Percentiles rank a stretch among this genome's conserved stretches.
Conservation (phyloP, 1,140 invertebrate genomes). For the Drosophila persimilis region DNA sequence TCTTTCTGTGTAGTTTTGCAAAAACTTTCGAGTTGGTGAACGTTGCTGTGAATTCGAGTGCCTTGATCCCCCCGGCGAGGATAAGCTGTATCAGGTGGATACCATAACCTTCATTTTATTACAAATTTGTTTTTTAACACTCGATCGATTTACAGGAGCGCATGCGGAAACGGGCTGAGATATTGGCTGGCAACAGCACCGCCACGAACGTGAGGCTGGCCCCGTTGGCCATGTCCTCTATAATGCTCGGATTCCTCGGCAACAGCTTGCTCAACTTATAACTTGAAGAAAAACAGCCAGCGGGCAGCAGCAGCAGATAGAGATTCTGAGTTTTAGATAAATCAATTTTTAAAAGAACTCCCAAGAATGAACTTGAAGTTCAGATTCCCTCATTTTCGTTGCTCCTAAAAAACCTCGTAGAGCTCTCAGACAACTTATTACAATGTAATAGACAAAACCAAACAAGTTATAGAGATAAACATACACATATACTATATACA, state of each 20-base stretch:
- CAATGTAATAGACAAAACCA: conserved; percentile 55
- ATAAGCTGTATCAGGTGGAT: conserved; percentile 83
- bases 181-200: conserved; percentile 85
- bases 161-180: conserved; percentile 84
- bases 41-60: conserved; percentile 91
- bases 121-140: background rate
- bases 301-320: background rate
- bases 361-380: background rate
- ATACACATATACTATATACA: background rate
- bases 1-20: conserved; percentile 87
- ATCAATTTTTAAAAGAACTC: conserved; percentile 3
- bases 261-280: conserved; percentile 78
- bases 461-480: conserved; percentile 25
- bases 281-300: conserved; percentile 66
- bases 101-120: background rate
- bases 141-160: conserved; percentile 72
- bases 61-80: conserved; percentile 87
- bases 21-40: conserved; percentile 89
- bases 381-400: conserved; percentile 18
- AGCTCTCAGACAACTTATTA: conserved; percentile 48
- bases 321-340: conserved; percentile 2
- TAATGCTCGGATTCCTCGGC: conserved; percentile 76
- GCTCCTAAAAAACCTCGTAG: conserved; percentile 10
- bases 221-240: conserved; percentile 73
- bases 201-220: conserved; percentile 71